Percentiles rank a stretch among this genome's conserved stretches.
Conservation (phyloP, 2,888 invertebrate genomes). For the Drosophila kambysellisi region DNA sequence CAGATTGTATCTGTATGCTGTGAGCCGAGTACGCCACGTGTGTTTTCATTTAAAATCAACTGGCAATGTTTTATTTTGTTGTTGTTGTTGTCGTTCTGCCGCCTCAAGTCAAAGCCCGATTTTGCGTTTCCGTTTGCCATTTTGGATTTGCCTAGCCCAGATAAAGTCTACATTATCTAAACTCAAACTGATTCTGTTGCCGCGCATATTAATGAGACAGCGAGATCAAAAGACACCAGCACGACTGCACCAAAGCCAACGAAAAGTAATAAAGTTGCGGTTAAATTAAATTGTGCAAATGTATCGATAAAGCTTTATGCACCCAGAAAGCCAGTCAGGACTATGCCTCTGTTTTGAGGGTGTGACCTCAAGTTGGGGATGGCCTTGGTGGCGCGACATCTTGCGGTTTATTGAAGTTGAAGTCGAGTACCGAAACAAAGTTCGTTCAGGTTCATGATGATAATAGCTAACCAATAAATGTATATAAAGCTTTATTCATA, state of each 20-base stretch:
- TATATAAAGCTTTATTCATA: background rate
- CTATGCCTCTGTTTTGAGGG: background rate
- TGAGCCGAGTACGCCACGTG: conserved; percentile 65
- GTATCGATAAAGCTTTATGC: conserved; percentile 73
- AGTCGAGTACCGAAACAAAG: conserved; percentile 5
- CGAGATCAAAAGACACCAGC: conserved; percentile 57
- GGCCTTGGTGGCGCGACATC: conserved; percentile 14
- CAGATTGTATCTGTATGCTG: conserved; percentile 22
- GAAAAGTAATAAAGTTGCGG: conserved; percentile 79
- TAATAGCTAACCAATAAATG: conserved; percentile 7
- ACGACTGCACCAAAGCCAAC: conserved; percentile 58
- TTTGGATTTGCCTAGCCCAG: conserved; percentile 41
- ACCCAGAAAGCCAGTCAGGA: conserved; percentile 24
- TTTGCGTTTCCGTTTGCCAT: conserved; percentile 30
- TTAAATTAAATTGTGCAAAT: conserved; percentile 78
- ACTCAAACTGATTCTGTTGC: conserved; percentile 73
- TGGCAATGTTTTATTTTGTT: conserved; percentile 63
- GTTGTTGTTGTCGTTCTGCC: conserved; percentile 8
- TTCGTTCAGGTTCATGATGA: conserved; percentile 6
- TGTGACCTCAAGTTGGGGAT: background rate
- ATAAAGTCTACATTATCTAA: conserved; percentile 79
- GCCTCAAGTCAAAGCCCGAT: conserved; percentile 11
- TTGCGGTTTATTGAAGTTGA: conserved; percentile 24
- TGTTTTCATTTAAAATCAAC: conserved; percentile 75
- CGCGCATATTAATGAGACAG: conserved; percentile 74